Evolutionary conservation across 2,888 invertebrate species (phyloP), one percentile per base, ranked within the genome.

Genomic region (Escarpia spicata): DNA sequence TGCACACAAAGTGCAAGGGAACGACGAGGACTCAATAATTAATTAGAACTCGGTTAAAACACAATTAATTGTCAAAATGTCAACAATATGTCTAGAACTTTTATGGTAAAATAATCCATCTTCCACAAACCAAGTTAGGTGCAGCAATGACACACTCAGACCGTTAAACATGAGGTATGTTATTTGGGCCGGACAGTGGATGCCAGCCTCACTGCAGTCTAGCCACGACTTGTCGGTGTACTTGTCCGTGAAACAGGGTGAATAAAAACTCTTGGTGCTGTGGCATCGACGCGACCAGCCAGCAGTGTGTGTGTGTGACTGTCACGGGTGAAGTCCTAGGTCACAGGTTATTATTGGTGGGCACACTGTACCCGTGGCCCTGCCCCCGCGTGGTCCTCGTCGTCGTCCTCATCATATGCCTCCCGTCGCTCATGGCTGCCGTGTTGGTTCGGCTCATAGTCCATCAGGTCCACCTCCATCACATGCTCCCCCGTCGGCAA

Each of bases 381-480:
- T 92, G 97, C 97, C 26, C 97, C 97, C 93, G 97, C 97, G 94
- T 97, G 97, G 43, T 97, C 97, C 93, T 97, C 97, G 94, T 97
- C 97, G 95, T 98, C 98, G 93, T 97, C 96, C 15, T 96, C 96
- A 90, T 96, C 94, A 93, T 98, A 98, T 0, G 98, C 98, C 95
- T 98, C 98, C 93, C 97, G 97, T 2, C 98, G 97, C 75, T 97
- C 96, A 95, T 90, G 96, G 96, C 37, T 75, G 75, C 75, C 75
- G 2, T 75, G 75, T 92, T 97, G 97, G 94, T 97, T 97, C 19
- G 95, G 97, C 94, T 98, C 98, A 95, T 97, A 98, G 93, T 98
- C 98, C 94, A 97, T 97, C 96, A 99, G 97, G 95, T 98, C 98
- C 0, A 98, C 98, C 96, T 99, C 98, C 96, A 98, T 98, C 0